These are phyloP conservation scores for Acanthosepion esculentum DNA, from an alignment of 2,888 invertebrate genomes.

Conservation along the genomic window DNA sequence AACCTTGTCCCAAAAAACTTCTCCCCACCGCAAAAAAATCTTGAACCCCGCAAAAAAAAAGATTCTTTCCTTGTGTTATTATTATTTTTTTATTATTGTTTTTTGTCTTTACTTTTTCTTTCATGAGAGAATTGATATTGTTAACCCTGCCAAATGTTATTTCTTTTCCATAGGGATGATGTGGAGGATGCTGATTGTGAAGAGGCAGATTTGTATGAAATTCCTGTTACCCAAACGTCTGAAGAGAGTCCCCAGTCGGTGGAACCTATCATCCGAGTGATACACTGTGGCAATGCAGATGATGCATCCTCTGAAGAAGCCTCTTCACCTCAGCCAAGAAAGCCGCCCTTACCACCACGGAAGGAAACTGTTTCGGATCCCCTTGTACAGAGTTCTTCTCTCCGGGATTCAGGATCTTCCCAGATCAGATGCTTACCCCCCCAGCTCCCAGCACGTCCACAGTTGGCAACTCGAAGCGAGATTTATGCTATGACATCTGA, in stretches of 20 bases:
- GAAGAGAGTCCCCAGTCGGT: conserved; percentile 50
- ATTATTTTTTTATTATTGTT: no score
- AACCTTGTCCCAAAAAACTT: no score
- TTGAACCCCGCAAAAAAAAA: no score
- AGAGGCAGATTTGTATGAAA: conserved; percentile 61
- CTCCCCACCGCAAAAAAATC: no score
- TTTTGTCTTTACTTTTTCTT: no score
- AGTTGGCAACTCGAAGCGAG: conserved; percentile 53
- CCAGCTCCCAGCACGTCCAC: conserved; percentile 57
- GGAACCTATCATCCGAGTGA: conserved; percentile 51
- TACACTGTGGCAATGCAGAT: conserved; percentile 19
- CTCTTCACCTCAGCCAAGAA: conserved; percentile 41
- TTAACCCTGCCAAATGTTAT: neutral
- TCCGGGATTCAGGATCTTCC: neutral
- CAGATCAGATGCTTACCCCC: conserved; percentile 54
- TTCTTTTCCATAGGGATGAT: neutral
- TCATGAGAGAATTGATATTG: neutral
- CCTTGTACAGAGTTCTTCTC: neutral
- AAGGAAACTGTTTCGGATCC: conserved; percentile 6
- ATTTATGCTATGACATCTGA: conserved; percentile 53
- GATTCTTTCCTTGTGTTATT: no score
- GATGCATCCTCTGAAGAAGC: conserved; percentile 4
- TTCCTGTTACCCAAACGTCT: conserved; percentile 57
- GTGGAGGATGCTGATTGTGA: neutral
- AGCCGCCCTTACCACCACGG: conserved; percentile 51